Evolutionary conservation across 2,113 vertebrate species (phyloP), one percentile per base, ranked within the genome.

Genomic region (Pachycephala philippinensis): DNA sequence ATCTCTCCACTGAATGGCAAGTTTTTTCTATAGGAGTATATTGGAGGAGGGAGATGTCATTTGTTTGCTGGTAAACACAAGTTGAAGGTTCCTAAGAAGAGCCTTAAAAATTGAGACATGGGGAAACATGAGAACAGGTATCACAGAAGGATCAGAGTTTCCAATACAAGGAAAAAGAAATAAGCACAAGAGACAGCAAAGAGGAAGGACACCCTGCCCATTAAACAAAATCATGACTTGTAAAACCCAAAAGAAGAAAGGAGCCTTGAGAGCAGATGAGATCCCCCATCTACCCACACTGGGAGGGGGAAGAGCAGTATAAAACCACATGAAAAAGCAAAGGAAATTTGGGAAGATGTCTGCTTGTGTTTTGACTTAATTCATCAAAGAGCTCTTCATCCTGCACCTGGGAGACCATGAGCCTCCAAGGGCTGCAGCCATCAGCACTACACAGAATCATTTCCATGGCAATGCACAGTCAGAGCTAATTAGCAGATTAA

Each of bases 211-310:
- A 42, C 2, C 2, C 2, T 5, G 6, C 4, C 56, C 47, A 30
- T 47, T 57, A 53, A 79, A 71, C 12, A 79, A 57, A 86, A 42
- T 1, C 10, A 35, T 56, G 10, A 52, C 12, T 42, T 54, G 11
- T 26, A 77, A 92, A 47, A 8, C 5, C 7, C 20, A 39, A 30
- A 89, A 27, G 6, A 42, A 76, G 13, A 30, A 77, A 33, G 9
- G 26, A 84, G 3, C 7, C 18, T 22, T 83, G 12, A 35, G 9
- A 57, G 7, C 9, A 49, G 56, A 24, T 65, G 7, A 64, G 7
- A 63, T 50, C 2, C 5, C 16, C 2, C 12, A 24, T 47, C 15
- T 60, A 15, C 15, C 4, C 6, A 5, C 9, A 14, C 4, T n/a
- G 39, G 14, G 35, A 54, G 8, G 1, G 5, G 4, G 1, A 63